Evolutionary conservation across 2,113 vertebrate species (phyloP).

Genomic region (Ctenomys sociabilis): DNA sequence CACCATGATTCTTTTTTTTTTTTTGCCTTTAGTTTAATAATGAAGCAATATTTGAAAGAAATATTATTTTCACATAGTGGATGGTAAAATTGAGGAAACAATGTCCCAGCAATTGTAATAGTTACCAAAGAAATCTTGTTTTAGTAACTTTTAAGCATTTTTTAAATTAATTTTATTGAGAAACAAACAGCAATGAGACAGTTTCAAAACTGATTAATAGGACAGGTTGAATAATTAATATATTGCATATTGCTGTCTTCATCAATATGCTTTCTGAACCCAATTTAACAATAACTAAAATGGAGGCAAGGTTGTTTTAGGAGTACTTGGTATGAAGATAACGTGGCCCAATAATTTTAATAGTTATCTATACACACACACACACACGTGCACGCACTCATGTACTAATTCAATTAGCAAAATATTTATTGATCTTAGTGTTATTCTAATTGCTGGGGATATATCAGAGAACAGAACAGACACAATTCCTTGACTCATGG

Average conservation of each 20-base stretch:
- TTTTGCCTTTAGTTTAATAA: constrained; percentile 12
- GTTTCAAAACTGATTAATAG: too few relatives aligned
- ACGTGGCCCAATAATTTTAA: background rate
- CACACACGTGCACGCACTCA: background rate
- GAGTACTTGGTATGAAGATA: background rate
- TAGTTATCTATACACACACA: background rate
- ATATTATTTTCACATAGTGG: background rate
- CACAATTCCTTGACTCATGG: background rate
- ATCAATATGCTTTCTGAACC: background rate
- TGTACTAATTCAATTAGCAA: background rate
- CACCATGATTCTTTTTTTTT: constrained; percentile 57
- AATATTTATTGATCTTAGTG: background rate
- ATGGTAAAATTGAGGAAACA: background rate
- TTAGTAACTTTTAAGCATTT: background rate
- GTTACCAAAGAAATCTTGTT: constrained; percentile 4
- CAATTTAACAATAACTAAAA: background rate
- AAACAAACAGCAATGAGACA: too few relatives aligned
- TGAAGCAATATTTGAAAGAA: constrained; percentile 44
- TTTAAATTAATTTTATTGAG: too few relatives aligned
- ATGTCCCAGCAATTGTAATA: background rate
- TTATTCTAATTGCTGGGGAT: background rate
- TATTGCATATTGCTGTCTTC: too few relatives aligned
- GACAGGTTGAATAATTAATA: too few relatives aligned
- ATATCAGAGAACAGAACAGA: background rate
- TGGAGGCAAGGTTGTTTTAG: background rate